A percentile compares a stretch with the other conserved stretches of the same genome.
Evolutionary conservation across 2,888 invertebrate genomes (phyloP).

Genomic region (Zhuqinia jingwanae): DNA sequence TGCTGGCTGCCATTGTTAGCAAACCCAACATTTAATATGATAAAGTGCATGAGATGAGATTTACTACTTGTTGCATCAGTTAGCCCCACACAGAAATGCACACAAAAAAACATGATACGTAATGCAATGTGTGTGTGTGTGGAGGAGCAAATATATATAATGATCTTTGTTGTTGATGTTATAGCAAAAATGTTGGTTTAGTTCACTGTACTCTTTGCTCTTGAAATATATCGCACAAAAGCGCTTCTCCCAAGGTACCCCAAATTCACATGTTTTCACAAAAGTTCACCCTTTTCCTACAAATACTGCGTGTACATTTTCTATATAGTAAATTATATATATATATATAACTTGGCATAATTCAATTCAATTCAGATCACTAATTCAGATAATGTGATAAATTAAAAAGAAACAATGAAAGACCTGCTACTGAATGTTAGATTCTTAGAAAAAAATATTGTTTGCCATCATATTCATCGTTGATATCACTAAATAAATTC

Average conservation of each 20-base stretch:
- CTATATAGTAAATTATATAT: neutral
- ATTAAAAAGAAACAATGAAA: neutral
- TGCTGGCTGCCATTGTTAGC: neutral
- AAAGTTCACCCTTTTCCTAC: neutral
- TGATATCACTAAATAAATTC: neutral
- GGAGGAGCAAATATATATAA: too few relatives aligned
- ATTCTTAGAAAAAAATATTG: neutral
- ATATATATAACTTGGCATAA: too few relatives aligned
- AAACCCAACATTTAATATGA: neutral
- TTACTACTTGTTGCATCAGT: slow-evolving; percentile 22
- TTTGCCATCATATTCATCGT: neutral
- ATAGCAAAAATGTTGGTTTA: neutral
- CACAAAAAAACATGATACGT: neutral
- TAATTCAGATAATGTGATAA: slow-evolving; percentile 8
- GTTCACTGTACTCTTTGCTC: neutral
- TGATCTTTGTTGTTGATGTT: neutral
- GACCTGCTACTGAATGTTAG: neutral
- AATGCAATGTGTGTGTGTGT: neutral
- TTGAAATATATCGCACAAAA: neutral
- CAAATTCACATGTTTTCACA: neutral
- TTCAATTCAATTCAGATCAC: slow-evolving; percentile 35
- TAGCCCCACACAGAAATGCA: neutral
- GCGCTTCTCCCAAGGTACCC: slow-evolving; percentile 12
- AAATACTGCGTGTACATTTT: neutral
- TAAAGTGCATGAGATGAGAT: slow-evolving; percentile 19